Base-by-base conservation (phyloP, 2,797 vertebrate genomes). In the Diceros bicornis region DNA sequence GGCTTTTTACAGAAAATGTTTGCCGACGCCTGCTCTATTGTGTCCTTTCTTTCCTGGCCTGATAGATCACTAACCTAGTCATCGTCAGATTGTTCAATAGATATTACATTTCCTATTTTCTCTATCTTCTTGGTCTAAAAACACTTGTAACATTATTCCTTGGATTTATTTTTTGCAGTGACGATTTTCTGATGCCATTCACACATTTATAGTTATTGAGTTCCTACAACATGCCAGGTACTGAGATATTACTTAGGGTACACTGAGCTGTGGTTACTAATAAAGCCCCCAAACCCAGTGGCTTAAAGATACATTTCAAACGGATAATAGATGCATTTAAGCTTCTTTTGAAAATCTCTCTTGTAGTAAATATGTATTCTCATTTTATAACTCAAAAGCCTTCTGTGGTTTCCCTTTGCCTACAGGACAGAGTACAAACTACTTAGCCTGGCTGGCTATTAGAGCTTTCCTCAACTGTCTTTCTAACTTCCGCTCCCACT, bases 221-320 rank as follows among this genome's bases (percentile, higher is more conserved):
- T 50, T 87, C 20, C 64, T 91, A 55, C 77, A 61, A 8, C 12
- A 21, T 27, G 23, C 17, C 44, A 75, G 50, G 25, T 25, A 57
- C 55, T 84, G 50, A 66, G 23, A 44, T 72, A 29, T 75, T 55
- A 68, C 41, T 61, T 71, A 47, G 8, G 50, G 32, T 50, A 61
- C 72, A 50, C 62, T 27, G 34, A 75, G 13, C 64, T 32, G 23
- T 82, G 59, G 23, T 64, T 79, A n/a, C 29, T 25, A 95, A 52
- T 21, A 32, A 37, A 96, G 12, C 4, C 55, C 20, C 20, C n/a
- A 66, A 91, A 50, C 29, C n/a, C 47, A 13, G 18, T 20, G 34
- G 9, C 7, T 95, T 50, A 81, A 68, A 52, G 47, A 96, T 59
- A 89, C 7, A 69, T 79, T 86, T 44, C 68, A 90, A 69, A 64